These are phyloP conservation scores for Merluccius polli DNA, from an alignment of 2,797 vertebrate species.

Conservation along the genomic window DNA sequence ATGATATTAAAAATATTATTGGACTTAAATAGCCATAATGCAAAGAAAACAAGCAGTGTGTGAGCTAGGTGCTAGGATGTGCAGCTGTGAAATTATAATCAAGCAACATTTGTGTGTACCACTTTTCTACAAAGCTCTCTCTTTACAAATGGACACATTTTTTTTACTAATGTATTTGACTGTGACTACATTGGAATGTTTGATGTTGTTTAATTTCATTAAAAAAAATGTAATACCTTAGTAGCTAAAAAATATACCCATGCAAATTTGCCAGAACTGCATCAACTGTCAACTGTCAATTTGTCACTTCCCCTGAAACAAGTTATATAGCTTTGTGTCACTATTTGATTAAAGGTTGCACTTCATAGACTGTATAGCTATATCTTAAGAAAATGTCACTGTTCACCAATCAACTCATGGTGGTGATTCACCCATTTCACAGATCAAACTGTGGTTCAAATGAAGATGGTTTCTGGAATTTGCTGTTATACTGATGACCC, in stretches of 20 bases:
- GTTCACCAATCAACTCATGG: neutral
- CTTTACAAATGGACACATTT: too few species aligned
- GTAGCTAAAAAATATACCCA: neutral
- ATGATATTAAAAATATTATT: slow-evolving; percentile 9
- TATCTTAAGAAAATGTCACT: neutral
- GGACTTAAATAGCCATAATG: neutral
- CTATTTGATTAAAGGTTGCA: neutral
- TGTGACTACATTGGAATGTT: too few species aligned
- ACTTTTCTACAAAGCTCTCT: too few species aligned
- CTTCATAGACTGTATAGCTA: neutral
- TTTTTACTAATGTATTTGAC: too few species aligned
- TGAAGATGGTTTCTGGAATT: neutral
- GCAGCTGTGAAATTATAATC: too few species aligned
- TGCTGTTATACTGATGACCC: too few species aligned
- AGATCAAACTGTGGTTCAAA: neutral
- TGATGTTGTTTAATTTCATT: too few species aligned
- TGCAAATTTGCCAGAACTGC: neutral
- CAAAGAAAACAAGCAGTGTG: neutral
- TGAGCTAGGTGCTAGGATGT: too few species aligned
- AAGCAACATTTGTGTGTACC: neutral
- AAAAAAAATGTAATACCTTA: too few species aligned
- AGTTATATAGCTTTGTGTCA: neutral
- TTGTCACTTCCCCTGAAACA: neutral
- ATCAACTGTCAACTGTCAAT: neutral
- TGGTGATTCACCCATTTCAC: neutral